Percentiles rank a stretch among this genome's conserved stretches.
Evolutionary conservation across 2,888 invertebrate genomes (phyloP).

Genomic region (Tetanocera ferruginea): DNA sequence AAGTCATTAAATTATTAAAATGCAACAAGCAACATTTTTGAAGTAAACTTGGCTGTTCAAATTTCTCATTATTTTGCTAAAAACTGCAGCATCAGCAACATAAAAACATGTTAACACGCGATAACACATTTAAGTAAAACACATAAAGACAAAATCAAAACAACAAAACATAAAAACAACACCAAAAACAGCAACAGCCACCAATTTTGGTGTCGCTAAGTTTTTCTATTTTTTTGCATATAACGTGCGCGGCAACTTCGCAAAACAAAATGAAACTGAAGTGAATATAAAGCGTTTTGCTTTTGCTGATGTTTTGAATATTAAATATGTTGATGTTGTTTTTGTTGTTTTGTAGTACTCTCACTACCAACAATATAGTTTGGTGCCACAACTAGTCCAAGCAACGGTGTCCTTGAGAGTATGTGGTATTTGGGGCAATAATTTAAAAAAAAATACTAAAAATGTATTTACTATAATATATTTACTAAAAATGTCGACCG

Average conservation of each 20-base stretch:
- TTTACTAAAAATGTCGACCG: too few relatives aligned
- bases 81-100: background rate
- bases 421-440: too few relatives aligned
- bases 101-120: background rate
- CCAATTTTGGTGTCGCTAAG: background rate
- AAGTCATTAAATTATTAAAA: too few relatives aligned
- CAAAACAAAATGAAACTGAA: slow-evolving; percentile 48
- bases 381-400: too few relatives aligned
- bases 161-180: background rate
- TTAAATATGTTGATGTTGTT: slow-evolving; percentile 52
- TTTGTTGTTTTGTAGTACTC: background rate
- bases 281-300: slow-evolving; percentile 64
- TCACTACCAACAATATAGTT: too few relatives aligned
- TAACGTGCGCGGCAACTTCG: background rate
- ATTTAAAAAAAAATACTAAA: too few relatives aligned
- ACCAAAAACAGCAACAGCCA: background rate
- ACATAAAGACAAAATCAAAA: background rate
- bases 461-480: too few relatives aligned
- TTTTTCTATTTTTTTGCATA: background rate
- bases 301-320: slow-evolving; percentile 62
- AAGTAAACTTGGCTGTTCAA: too few relatives aligned
- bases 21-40: too few relatives aligned
- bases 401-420: too few relatives aligned
- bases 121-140: background rate
- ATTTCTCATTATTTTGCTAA: too few relatives aligned